Percentiles rank a stretch among this genome's conserved stretches.
phyloP scores from a whole-genome alignment of 2,888 invertebrate species.

The Melitaea athalia region DNA sequence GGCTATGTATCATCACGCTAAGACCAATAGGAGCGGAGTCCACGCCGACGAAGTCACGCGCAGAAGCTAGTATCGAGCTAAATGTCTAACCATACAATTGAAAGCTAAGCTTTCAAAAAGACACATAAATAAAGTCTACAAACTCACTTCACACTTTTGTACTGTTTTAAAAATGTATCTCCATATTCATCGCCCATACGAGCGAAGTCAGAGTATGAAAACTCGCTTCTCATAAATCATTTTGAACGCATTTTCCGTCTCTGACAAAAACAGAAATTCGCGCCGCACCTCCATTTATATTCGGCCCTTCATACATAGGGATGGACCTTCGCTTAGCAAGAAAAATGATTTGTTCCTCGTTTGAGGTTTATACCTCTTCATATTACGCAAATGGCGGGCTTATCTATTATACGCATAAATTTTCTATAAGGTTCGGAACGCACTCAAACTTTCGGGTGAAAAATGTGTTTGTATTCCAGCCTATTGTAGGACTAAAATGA shows the following conservation, averaged over 20 bases:
- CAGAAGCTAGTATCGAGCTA: too few species aligned
- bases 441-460: not conserved
- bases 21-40: too few species aligned
- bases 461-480: too few species aligned
- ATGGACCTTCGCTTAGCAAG: slow-evolving; percentile 36
- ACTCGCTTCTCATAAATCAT: slow-evolving; percentile 22
- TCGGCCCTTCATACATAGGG: slow-evolving; percentile 43
- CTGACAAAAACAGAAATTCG: slow-evolving; percentile 39
- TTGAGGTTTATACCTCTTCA: slow-evolving; percentile 32
- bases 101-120: too few species aligned
- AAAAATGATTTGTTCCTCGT: slow-evolving; percentile 42
- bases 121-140: not conserved
- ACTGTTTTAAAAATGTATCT: not conserved
- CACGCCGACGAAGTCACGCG: too few species aligned
- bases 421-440: not conserved
- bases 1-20: too few species aligned
- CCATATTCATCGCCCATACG: not conserved
- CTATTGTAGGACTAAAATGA: too few species aligned
- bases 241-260: slow-evolving; percentile 24
- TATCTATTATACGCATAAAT: slow-evolving; percentile 16
- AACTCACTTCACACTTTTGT: not conserved
- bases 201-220: slow-evolving; percentile 7
- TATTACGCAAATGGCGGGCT: slow-evolving; percentile 38
- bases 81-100: too few species aligned
- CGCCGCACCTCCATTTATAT: slow-evolving; percentile 38